phyloP scores from a whole-genome alignment of 2,113 vertebrate genomes.

The Crotalus tigris region DNA sequence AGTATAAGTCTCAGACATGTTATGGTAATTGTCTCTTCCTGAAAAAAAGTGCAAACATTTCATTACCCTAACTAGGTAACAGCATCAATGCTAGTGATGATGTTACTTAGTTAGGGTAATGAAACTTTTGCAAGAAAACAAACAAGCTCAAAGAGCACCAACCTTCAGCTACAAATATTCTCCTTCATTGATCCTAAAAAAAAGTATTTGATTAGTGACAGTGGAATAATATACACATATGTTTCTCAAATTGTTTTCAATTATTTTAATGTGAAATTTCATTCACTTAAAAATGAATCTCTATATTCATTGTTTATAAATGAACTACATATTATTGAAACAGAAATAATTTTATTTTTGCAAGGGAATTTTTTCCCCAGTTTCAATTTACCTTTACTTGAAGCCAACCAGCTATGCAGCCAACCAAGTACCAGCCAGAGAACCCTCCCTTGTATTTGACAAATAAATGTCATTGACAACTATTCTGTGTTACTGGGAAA shows the following conservation, averaged over 20 bases:
- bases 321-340: not conserved
- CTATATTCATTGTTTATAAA: not conserved
- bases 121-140: too few relatives aligned
- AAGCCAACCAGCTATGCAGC: not conserved
- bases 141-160: too few relatives aligned
- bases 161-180: too few relatives aligned
- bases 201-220: not conserved
- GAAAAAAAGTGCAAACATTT: not conserved
- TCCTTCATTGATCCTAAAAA: too few relatives aligned
- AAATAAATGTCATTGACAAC: not conserved
- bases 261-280: not conserved
- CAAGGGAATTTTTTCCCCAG: rapidly evolving
- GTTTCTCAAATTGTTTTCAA: not conserved
- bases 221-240: not conserved
- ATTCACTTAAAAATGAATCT: not conserved
- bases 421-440: not conserved
- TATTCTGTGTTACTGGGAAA: not conserved
- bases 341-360: not conserved
- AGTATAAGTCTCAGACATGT: not conserved
- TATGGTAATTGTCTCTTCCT: not conserved
- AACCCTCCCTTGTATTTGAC: not conserved
- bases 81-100: too few relatives aligned
- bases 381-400: not conserved
- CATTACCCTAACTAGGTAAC: too few relatives aligned
- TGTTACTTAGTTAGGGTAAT: too few relatives aligned